phyloP scores from a whole-genome alignment of 2,797 vertebrate genomes.

The Podarcis siculus region DNA sequence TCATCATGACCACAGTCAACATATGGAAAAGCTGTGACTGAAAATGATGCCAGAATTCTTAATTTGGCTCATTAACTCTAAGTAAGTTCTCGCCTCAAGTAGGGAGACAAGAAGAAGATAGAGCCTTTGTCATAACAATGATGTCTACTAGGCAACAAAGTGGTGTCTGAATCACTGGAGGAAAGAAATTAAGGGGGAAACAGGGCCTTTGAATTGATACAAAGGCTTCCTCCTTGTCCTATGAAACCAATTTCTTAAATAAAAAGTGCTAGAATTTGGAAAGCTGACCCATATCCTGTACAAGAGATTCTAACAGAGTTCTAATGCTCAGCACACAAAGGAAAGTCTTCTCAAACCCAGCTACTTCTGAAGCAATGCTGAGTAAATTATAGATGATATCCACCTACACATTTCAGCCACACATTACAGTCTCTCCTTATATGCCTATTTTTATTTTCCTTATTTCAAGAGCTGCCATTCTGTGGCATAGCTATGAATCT shows the following conservation, averaged over 20 bases:
- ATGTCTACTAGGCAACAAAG: conserved; percentile 26
- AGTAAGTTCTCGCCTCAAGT: not conserved
- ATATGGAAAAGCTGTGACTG: not conserved
- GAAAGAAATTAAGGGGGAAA: conserved; percentile 42
- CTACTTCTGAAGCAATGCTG: not conserved
- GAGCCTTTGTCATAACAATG: not conserved
- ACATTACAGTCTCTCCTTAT: conserved; percentile 47
- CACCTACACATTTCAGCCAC: conserved; percentile 37
- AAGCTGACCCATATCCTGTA: not conserved
- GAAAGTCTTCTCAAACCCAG: conserved; percentile 38
- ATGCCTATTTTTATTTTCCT: conserved; percentile 64
- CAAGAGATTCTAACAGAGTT: not conserved
- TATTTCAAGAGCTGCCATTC: conserved; percentile 47
- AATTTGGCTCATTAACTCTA: conserved; percentile 31
- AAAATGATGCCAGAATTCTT: conserved; percentile 16
- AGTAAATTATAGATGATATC: conserved; percentile 30
- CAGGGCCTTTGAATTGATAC: not conserved
- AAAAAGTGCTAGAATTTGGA: not conserved
- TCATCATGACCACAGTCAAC: not conserved
- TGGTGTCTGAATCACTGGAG: not conserved
- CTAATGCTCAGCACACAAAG: conserved; percentile 9
- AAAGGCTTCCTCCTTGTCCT: not conserved
- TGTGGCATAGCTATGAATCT: conserved; percentile 41
- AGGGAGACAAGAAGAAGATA: conserved; percentile 8
- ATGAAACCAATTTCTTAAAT: conserved; percentile 20